Percentiles rank a stretch among this genome's conserved stretches.
Evolutionary conservation across 1,140 invertebrate species (phyloP).

Genomic region (Whitmania pigra): DNA sequence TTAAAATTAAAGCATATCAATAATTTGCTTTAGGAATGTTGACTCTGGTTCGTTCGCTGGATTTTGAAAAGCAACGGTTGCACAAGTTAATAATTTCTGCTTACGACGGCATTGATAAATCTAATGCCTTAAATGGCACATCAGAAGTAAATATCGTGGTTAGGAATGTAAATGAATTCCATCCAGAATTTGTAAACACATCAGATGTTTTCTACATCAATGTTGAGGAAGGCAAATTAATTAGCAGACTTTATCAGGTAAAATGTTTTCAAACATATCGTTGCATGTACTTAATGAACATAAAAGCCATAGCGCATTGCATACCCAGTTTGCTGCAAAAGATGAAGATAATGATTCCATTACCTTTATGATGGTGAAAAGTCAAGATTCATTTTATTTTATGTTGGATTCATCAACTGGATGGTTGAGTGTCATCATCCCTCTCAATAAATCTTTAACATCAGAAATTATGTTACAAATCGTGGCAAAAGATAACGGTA

Average conservation of each 20-base stretch:
- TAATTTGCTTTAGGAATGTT: neutral
- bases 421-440: constrained; percentile 1
- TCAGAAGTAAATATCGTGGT: neutral
- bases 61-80: neutral
- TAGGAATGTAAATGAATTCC: neutral
- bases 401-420: neutral
- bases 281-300: neutral
- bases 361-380: neutral
- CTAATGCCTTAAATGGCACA: neutral
- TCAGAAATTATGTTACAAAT: neutral
- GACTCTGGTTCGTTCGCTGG: neutral
- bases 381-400: neutral
- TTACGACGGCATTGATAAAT: neutral
- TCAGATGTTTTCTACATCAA: neutral
- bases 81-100: neutral
- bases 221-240: neutral
- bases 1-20: neutral
- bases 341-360: constrained; percentile 1
- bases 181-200: neutral
- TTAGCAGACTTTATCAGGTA: neutral
- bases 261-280: neutral
- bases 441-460: neutral
- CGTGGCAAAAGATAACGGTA: neutral
- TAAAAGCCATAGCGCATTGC: neutral
- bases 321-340: neutral